phyloP scores from a whole-genome alignment of 1,140 invertebrate species.

The Heliothis subflexa region DNA sequence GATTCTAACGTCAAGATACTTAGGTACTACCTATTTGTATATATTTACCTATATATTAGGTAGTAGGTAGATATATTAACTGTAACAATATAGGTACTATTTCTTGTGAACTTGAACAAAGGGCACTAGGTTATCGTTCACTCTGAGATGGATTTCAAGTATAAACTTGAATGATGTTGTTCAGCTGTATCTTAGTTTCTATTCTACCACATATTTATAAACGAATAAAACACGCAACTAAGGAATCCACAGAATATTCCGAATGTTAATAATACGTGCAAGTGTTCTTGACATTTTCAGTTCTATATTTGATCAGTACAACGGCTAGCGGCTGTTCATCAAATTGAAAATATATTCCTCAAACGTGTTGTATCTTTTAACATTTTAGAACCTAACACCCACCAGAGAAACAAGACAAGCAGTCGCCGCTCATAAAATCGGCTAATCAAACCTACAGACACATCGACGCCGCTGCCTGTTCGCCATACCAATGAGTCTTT shows the following conservation, averaged over 20 bases:
- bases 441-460: slow-evolving; percentile 82
- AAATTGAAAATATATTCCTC: slow-evolving; percentile 11
- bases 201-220: slow-evolving; percentile 14
- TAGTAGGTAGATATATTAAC: background rate
- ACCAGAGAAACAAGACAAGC: slow-evolving; percentile 61
- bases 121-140: background rate
- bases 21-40: too few species aligned
- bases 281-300: slow-evolving; percentile 22
- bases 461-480: slow-evolving; percentile 78
- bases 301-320: slow-evolving; percentile 17
- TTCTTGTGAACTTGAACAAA: slow-evolving; percentile 11
- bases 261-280: slow-evolving; percentile 6
- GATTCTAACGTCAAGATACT: too few species aligned
- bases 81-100: slow-evolving; percentile 3
- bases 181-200: slow-evolving; percentile 2
- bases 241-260: slow-evolving; percentile 8
- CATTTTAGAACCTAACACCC: slow-evolving; percentile 23
- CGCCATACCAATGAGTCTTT: slow-evolving; percentile 71
- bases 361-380: slow-evolving; percentile 13
- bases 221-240: slow-evolving; percentile 14
- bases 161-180: background rate
- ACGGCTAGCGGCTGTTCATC: background rate
- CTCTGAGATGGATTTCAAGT: slow-evolving; percentile 14
- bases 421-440: slow-evolving; percentile 74
- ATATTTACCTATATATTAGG: too few species aligned